A percentile compares a stretch with the other conserved stretches of the same genome.
phyloP scores from a whole-genome alignment of 2,113 vertebrate species.

The Eulemur rufifrons region DNA sequence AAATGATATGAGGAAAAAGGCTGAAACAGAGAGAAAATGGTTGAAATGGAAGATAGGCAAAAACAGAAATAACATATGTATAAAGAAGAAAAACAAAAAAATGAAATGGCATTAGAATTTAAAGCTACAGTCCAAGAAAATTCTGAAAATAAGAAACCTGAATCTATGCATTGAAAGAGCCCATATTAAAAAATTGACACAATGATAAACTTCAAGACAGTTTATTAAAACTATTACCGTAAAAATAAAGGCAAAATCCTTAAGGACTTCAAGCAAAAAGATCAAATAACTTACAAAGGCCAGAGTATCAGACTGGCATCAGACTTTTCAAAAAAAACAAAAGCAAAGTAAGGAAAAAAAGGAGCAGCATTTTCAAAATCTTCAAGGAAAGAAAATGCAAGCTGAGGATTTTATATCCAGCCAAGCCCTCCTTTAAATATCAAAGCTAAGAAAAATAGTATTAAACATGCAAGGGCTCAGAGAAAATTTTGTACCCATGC shows the following conservation, averaged over 20 bases:
- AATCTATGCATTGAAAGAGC: background rate
- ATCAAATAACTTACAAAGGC: background rate
- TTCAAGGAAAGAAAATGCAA: no score
- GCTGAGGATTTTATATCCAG: no score
- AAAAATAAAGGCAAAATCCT: background rate
- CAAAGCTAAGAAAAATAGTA: background rate
- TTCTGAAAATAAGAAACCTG: background rate
- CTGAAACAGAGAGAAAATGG: background rate
- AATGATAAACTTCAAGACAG: background rate
- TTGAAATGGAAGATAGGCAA: background rate
- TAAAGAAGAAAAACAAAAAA: background rate
- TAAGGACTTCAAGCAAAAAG: background rate
- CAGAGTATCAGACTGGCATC: background rate
- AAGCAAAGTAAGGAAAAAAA: background rate
- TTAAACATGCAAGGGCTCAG: background rate
- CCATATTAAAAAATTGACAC: background rate
- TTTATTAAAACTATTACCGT: background rate
- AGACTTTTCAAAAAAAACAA: background rate
- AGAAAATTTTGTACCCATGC: background rate
- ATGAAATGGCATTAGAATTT: background rate
- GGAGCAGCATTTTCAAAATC: background rate
- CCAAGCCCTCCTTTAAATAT: background rate
- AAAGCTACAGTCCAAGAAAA: background rate
- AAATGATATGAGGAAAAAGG: background rate
- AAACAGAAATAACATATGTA: background rate